These are phyloP conservation scores for Hirtodrosophila duncani DNA, from an alignment of 2,888 invertebrate genomes.

Conservation along the genomic window DNA sequence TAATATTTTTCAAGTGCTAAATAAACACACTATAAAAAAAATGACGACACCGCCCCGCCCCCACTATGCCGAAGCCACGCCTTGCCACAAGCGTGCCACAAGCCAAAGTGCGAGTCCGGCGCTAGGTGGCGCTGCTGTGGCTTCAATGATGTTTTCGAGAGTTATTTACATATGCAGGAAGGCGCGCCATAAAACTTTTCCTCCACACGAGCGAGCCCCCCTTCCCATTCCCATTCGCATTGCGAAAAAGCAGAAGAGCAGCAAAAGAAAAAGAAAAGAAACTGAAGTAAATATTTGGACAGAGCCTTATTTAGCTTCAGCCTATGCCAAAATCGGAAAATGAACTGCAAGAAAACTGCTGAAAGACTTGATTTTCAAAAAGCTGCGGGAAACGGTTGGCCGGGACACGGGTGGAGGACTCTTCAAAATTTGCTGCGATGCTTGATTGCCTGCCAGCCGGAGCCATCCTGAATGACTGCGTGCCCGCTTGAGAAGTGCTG, in stretches of 20 bases:
- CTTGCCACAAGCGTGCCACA: slow-evolving; percentile 8
- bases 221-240: slow-evolving; percentile 15
- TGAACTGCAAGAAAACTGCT: slow-evolving; percentile 20
- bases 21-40: slow-evolving; percentile 72
- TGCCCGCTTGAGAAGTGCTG: slow-evolving; percentile 18
- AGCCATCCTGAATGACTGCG: too few relatives aligned
- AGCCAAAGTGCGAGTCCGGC: slow-evolving; percentile 13
- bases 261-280: too few relatives aligned
- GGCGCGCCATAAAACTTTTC: slow-evolving; percentile 38
- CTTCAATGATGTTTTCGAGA: slow-evolving; percentile 60
- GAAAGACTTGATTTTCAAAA: not conserved
- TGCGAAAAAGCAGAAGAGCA: too few relatives aligned
- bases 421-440: slow-evolving; percentile 43
- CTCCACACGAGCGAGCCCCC: slow-evolving; percentile 12
- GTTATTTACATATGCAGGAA: slow-evolving; percentile 71
- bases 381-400: not conserved
- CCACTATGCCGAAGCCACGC: slow-evolving; percentile 13
- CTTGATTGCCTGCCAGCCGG: slow-evolving; percentile 48
- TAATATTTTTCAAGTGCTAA: slow-evolving; percentile 75
- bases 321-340: slow-evolving; percentile 45
- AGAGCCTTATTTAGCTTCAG: slow-evolving; percentile 43
- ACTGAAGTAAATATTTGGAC: slow-evolving; percentile 48
- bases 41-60: too few relatives aligned
- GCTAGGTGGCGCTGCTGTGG: slow-evolving; percentile 23
- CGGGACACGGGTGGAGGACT: not conserved